Base-by-base conservation (phyloP, 2,113 vertebrate genomes). In the Pyrgilauda ruficollis region DNA sequence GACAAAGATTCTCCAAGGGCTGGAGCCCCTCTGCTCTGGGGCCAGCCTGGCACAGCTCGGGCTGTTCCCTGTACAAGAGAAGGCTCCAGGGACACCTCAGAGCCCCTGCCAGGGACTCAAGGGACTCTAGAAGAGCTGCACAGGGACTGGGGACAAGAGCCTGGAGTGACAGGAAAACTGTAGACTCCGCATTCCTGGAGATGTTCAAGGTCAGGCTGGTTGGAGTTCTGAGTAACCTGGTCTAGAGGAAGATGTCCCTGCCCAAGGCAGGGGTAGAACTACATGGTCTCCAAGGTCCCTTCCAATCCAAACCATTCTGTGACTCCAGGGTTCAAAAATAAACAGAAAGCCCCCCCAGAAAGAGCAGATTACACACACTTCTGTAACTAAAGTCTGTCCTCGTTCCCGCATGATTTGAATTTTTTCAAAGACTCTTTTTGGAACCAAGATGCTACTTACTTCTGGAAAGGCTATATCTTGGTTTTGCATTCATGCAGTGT, bases 21-120 rank as follows among this genome's bases (percentile, higher is more conserved):
- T 59, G 61, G 46, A 75, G 28, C 19, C 9, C 19, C 16, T 61
- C 15, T 61, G 39, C 39, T 39, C 53, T 46, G 28, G 8, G 62
- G 44, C 4, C 59, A 81, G 16, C 0, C 63, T 61, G 55, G 24
- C 11, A 55, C 0, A 41, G 47, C 30, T 76, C 47, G 30, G 15
- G 6, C 0, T 31, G n/a, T 2, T 75, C 47, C 0, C 47, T 35
- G 41, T 1, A 47, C 11, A 11, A 24, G 20, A 47, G 39, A 53
- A 76, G 68, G 46, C 11, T 61, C 30, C 30, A 61, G 30, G 24
- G 39, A 53, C 3, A 53, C 0, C 15, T 75, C 5, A 18, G 53
- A 75, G 87, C 17, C n/a, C 41, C n/a, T 35, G 10, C 1, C 46
- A 69, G 39, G 1, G n/a, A n/a, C n/a, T 35, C 0, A 15, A 82